phyloP scores from a whole-genome alignment of 2,113 vertebrate species.

The Cranoglanis bouderius region DNA sequence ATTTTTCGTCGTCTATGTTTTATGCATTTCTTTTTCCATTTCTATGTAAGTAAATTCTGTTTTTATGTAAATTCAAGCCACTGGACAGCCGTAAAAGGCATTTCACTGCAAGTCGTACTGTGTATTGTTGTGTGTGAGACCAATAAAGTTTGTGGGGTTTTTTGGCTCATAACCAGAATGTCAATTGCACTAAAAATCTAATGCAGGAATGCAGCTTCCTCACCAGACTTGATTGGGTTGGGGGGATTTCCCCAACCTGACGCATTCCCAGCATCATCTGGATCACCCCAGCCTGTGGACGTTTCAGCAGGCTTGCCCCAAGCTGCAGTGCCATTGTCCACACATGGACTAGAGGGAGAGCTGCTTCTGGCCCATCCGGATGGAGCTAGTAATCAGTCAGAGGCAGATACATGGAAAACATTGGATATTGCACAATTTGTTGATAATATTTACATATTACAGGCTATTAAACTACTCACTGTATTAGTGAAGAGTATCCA shows the following conservation, averaged over 20 bases:
- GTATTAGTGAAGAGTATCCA: neutral
- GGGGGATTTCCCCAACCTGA: conserved; percentile 85
- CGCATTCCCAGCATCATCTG: conserved; percentile 81
- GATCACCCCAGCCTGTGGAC: conserved; percentile 87
- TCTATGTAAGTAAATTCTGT: neutral
- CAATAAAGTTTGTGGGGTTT: no score
- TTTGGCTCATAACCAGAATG: neutral
- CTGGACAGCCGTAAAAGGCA: neutral
- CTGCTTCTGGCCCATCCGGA: conserved; percentile 86
- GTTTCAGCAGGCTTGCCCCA: conserved; percentile 89
- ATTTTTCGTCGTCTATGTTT: no score
- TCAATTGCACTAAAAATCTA: neutral
- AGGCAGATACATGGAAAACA: neutral
- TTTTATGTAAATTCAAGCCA: neutral
- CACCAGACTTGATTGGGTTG: conserved; percentile 87
- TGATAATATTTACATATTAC: neutral
- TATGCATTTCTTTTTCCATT: neutral
- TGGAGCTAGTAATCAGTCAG: conserved; percentile 57
- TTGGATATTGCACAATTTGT: neutral
- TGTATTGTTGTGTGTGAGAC: neutral
- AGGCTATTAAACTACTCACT: neutral
- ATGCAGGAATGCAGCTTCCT: conserved; percentile 54
- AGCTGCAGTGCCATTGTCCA: conserved; percentile 90
- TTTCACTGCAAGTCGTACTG: neutral
- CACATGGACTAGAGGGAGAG: conserved; percentile 82